A percentile compares a stretch with the other conserved stretches of the same genome.
Conservation (phyloP, 2,113 vertebrate species). For the Aepyceros melampus region DNA sequence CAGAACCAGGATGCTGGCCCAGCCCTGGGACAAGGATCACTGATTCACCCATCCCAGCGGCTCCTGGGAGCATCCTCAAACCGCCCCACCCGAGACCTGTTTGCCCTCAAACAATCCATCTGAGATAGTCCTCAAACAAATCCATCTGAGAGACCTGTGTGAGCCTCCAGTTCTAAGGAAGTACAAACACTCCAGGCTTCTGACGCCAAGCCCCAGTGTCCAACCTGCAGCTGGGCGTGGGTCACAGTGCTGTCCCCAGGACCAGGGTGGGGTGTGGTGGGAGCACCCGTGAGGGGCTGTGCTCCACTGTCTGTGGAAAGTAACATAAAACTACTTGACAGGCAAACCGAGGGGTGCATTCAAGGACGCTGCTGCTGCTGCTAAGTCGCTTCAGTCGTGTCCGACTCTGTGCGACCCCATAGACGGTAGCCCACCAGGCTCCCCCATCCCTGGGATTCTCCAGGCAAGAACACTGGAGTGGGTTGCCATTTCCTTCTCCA, state of each 20-base stretch:
- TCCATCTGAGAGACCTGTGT: not conserved
- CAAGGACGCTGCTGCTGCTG: no score
- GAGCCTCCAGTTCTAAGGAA: not conserved
- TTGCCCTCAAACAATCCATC: not conserved
- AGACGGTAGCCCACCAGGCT: no score
- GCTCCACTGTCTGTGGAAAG: not conserved
- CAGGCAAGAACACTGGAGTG: no score
- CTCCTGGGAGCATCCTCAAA: not conserved
- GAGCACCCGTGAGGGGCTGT: not conserved
- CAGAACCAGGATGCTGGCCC: not conserved
- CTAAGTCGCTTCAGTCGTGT: no score
- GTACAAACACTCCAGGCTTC: not conserved
- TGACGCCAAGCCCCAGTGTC: not conserved
- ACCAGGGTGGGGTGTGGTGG: not conserved
- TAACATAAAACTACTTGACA: not conserved
- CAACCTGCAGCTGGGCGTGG: rapidly evolving
- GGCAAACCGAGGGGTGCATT: not conserved
- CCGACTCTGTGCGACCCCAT: no score
- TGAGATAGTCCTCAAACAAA: not conserved
- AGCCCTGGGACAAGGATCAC: not conserved
- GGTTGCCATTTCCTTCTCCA: no score
- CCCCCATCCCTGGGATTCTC: no score
- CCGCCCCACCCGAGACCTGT: not conserved
- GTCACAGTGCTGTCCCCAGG: not conserved
- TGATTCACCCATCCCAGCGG: not conserved